Base-by-base conservation (phyloP, 1,140 invertebrate genomes). In the Heliconius melpomene region DNA sequence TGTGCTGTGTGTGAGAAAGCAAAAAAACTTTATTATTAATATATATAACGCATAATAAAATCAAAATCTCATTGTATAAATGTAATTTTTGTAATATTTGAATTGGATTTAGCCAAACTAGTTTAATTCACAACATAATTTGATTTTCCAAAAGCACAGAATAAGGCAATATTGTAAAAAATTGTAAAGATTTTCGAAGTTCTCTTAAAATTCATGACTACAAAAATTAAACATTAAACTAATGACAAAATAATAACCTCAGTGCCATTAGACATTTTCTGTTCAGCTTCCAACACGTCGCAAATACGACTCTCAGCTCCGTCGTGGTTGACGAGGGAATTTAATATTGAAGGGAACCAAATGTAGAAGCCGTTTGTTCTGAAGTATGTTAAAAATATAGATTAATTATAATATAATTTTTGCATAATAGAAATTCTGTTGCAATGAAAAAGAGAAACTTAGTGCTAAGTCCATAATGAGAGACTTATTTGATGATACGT, bases 321-420 rank as follows among this genome's bases (percentile, higher is more conserved):
- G 16, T 89, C 84, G 81, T 93, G 90, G 79, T 89, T 94, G 3
- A 84, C 87, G 76, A 91, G 86, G 3, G 91, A 92, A 87, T 95
- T 95, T 11, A 95, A 79, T 79, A 95, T 95, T 1, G 94, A 91
- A 0, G 95, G 95, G 79, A 95, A 95, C 94, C 95, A 95, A 8
- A 95, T 89, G 79, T 95, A 94, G 82, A 95, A 93, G 1, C 95
- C 95, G 79, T 95, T 95, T 0, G 94, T 94, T 7, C 94, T 94
- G 85, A n/a, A 89, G 91, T 20, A 20, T 7, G 78, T 38, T 71
- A 81, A 23, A 23, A 3, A 57, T 9, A 57, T 11, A 52, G 6
- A 52, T 52, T 46, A 0, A 23, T 57, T 20, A 57, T 57, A 57
- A 9, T 57, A n/a, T 52, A 57, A 3, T n/a, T 57, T 9, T 23